Percentiles rank a stretch among this genome's conserved stretches.
Conservation (phyloP, 2,113 vertebrate genomes). For the Acrocephalus kingi region DNA sequence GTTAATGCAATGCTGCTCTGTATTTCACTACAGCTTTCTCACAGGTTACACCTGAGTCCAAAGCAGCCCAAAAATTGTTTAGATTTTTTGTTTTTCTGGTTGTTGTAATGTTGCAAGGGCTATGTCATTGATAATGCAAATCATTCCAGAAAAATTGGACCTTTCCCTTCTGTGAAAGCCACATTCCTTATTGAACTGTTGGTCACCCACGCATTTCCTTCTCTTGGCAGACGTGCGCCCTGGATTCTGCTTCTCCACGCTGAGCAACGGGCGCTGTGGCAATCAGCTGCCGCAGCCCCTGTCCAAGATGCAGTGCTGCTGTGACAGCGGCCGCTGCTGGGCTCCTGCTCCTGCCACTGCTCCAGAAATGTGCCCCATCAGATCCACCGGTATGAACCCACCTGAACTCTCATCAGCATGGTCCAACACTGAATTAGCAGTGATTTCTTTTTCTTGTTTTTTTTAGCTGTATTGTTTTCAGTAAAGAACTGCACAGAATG, state of each 20-base stretch:
- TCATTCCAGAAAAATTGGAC: background rate
- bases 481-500: background rate
- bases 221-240: slow-evolving; percentile 83
- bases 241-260: slow-evolving; percentile 87
- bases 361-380: slow-evolving; percentile 93
- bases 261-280: slow-evolving; percentile 87
- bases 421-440: background rate
- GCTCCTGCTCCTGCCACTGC: slow-evolving; percentile 71
- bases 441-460: background rate
- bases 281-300: slow-evolving; percentile 86
- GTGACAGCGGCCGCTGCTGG: slow-evolving; percentile 92
- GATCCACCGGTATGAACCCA: slow-evolving; percentile 82
- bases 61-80: background rate
- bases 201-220: background rate
- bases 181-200: background rate
- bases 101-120: background rate
- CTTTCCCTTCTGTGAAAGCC: background rate
- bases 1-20: background rate
- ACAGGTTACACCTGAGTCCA: background rate
- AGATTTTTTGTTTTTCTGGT: background rate
- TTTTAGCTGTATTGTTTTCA: background rate
- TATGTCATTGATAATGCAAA: background rate
- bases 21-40: background rate
- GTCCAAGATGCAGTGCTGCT: slow-evolving; percentile 93
- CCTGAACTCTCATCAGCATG: accelerated